A percentile compares a stretch with the other conserved stretches of the same genome.
These are phyloP conservation scores for Cheirogaleus medius DNA, from an alignment of 2,113 vertebrate species.

Conservation along the genomic window DNA sequence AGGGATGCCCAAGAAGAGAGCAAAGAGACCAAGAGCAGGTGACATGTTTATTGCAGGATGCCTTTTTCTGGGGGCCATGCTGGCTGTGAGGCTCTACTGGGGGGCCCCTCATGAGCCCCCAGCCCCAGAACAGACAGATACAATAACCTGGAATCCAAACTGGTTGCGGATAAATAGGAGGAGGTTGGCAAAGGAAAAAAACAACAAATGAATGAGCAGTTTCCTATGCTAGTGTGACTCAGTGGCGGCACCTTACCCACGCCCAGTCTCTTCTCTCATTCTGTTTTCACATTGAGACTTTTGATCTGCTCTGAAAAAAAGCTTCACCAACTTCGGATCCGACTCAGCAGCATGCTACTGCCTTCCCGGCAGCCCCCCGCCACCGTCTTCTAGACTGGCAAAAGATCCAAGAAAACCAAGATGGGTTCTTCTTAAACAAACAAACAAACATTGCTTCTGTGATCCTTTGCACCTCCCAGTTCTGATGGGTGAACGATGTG, in stretches of 20 bases:
- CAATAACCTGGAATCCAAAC: constrained; percentile 45
- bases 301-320: neutral
- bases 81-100: neutral
- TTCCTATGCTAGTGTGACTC: neutral
- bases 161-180: constrained; percentile 51
- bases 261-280: neutral
- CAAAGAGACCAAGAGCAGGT: neutral
- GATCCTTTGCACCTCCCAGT: constrained; percentile 1
- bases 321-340: neutral
- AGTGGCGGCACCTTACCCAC: accelerated
- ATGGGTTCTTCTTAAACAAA: neutral
- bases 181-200: neutral
- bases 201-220: neutral
- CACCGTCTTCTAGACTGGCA: neutral
- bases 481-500: neutral
- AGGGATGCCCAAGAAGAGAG: neutral
- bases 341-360: accelerated
- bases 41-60: constrained; percentile 60
- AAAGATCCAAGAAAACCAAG: neutral
- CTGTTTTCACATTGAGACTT: accelerated
- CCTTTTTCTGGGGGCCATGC: neutral
- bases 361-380: neutral
- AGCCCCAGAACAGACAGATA: neutral
- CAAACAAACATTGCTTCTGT: neutral
- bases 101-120: neutral